Conservation (phyloP, 2,888 invertebrate species). For the Didymodactylos carnosus region DNA sequence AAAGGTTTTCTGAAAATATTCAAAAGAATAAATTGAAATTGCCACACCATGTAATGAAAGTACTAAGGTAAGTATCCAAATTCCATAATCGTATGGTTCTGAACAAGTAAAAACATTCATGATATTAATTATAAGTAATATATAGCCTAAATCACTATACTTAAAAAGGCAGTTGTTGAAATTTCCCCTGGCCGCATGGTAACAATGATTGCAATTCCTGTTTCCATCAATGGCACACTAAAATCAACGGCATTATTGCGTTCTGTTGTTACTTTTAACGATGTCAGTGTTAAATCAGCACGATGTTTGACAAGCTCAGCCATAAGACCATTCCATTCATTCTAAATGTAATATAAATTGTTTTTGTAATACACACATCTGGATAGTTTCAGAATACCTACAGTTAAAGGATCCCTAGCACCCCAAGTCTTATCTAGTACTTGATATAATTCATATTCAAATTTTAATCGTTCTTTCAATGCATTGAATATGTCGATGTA, state of each 20-base stretch:
- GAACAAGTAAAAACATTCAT: slow-evolving; percentile 16
- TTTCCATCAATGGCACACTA: slow-evolving; percentile 31
- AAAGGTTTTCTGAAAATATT: slow-evolving; percentile 57
- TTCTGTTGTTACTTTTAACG: slow-evolving; percentile 31
- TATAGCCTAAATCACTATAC: slow-evolving; percentile 20
- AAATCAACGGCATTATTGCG: slow-evolving; percentile 26
- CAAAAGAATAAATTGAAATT: slow-evolving; percentile 80
- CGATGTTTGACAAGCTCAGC: slow-evolving; percentile 22
- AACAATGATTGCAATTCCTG: slow-evolving; percentile 34
- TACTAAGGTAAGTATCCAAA: slow-evolving; percentile 86
- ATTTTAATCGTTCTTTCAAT: slow-evolving; percentile 76
- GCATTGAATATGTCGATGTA: slow-evolving; percentile 87
- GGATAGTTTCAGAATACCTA: not conserved
- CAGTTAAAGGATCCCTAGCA: slow-evolving; percentile 15
- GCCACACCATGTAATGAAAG: slow-evolving; percentile 87
- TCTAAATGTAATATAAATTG: not conserved
- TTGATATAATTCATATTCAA: slow-evolving; percentile 64
- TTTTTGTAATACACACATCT: not conserved
- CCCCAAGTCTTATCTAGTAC: slow-evolving; percentile 40
- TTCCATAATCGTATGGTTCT: slow-evolving; percentile 95
- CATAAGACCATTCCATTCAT: slow-evolving; percentile 31
- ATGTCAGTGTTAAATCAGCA: slow-evolving; percentile 32
- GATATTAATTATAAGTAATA: not conserved
- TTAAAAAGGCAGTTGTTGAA: slow-evolving; percentile 33
- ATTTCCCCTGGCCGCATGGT: slow-evolving; percentile 31